Conservation (phyloP, 1,140 invertebrate genomes). For the Aphelenchoides fujianensis region DNA sequence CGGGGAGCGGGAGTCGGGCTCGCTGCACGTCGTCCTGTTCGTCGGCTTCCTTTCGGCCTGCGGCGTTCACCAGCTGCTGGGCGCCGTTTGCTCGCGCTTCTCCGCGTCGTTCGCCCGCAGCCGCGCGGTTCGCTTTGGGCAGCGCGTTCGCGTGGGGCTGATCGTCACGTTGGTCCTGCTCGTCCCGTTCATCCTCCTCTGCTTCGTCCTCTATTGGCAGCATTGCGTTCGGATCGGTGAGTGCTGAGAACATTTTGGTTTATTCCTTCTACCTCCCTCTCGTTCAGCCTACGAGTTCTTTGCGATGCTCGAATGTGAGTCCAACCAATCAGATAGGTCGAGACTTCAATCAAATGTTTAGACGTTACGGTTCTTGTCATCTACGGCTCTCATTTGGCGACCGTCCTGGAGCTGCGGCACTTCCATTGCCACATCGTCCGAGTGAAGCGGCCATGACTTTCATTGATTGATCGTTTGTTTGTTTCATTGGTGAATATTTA, state of each 20-base stretch:
- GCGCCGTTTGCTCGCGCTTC: conserved; percentile 6
- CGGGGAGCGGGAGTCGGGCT: conserved; percentile 35
- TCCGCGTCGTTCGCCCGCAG: background rate
- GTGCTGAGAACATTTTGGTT: conserved; percentile 24
- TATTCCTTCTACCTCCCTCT: background rate
- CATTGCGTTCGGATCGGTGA: conserved; percentile 27
- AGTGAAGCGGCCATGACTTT: background rate
- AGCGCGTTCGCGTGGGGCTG: background rate
- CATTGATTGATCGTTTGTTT: background rate
- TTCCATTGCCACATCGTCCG: conserved; percentile 20
- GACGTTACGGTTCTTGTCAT: conserved; percentile 28
- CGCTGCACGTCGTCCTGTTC: conserved; percentile 38
- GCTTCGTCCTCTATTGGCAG: conserved; percentile 31
- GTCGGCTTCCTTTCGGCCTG: conserved; percentile 25
- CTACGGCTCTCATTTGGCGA: conserved; percentile 21
- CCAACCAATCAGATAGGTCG: no score
- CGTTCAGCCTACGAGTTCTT: conserved; percentile 35
- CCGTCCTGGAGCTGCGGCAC: conserved; percentile 22
- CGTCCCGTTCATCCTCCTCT: conserved; percentile 16
- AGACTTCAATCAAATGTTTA: no score
- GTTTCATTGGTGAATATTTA: no score
- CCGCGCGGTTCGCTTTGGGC: background rate
- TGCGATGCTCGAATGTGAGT: conserved; percentile 27
- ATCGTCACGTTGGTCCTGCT: background rate
- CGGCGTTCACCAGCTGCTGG: conserved; percentile 1